A percentile compares a stretch with the other conserved stretches of the same genome.
These are phyloP conservation scores for Callithrix jacchus DNA, from an alignment of 2,113 vertebrate genomes.

Conservation along the genomic window DNA sequence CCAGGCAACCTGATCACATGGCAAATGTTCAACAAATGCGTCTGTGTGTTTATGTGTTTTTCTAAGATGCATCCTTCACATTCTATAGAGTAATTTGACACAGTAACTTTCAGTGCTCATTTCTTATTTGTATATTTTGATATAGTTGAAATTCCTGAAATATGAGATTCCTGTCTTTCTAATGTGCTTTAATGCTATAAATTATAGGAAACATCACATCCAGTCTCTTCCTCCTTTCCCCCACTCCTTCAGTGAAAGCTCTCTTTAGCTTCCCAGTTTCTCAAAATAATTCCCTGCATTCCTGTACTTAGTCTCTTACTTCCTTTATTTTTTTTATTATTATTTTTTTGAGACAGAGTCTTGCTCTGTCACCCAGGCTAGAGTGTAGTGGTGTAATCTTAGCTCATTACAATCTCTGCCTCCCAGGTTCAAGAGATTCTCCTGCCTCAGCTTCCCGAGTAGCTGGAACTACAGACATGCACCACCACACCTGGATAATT, in stretches of 20 bases:
- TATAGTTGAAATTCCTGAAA: not conserved
- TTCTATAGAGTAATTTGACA: not conserved
- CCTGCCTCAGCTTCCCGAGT: too few species aligned
- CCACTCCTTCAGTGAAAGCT: not conserved
- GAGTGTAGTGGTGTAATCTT: too few species aligned
- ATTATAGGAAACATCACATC: not conserved
- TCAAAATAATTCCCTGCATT: not conserved
- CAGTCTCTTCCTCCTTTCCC: not conserved
- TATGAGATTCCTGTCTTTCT: not conserved
- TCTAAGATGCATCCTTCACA: not conserved
- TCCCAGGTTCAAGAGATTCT: too few species aligned
- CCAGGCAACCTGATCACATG: not conserved
- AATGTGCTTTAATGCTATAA: not conserved
- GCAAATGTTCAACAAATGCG: not conserved
- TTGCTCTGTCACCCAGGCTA: too few species aligned
- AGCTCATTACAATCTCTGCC: too few species aligned
- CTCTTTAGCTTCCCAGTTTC: not conserved
- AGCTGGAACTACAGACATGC: too few species aligned
- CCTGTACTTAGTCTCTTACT: not conserved
- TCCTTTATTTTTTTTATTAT: too few species aligned
- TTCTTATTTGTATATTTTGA: not conserved
- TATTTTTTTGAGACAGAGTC: too few species aligned
- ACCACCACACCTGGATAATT: too few species aligned
- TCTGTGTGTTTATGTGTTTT: accelerated
- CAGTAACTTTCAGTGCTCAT: not conserved